These are phyloP conservation scores for Microcebus tavaratra DNA, from an alignment of 2,113 vertebrate genomes.

Conservation along the genomic window DNA sequence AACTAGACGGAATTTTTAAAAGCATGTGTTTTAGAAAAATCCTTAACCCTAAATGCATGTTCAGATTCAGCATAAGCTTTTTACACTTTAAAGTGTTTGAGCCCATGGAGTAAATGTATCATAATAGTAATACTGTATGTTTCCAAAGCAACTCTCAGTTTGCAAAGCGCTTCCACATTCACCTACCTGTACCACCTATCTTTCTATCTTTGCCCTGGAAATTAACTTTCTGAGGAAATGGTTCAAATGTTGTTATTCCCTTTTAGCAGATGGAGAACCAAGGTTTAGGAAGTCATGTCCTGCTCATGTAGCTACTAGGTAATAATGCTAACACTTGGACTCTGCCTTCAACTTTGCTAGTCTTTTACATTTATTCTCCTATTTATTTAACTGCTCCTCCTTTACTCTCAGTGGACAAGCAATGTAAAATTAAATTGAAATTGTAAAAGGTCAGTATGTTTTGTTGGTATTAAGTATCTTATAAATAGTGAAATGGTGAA, in stretches of 20 bases:
- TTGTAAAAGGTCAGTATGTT: not conserved
- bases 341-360: not conserved
- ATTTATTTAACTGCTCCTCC: not conserved
- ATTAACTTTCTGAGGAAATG: slow-evolving; percentile 12
- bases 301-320: not conserved
- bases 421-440: not conserved
- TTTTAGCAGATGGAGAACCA: not conserved
- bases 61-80: not conserved
- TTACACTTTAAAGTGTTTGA: not conserved
- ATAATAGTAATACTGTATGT: not conserved
- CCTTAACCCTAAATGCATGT: not conserved
- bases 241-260: not conserved
- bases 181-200: not conserved
- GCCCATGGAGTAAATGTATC: not conserved
- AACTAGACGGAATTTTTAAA: not conserved
- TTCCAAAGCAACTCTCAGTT: not conserved
- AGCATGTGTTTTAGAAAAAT: not conserved
- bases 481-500: not conserved
- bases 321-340: not conserved
- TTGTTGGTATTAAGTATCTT: not conserved
- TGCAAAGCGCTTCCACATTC: not conserved
- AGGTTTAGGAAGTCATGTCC: not conserved
- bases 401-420: not conserved
- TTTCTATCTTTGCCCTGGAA: not conserved
- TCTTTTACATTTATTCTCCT: not conserved